Base-by-base conservation (phyloP, 2,113 vertebrate genomes). In the Ammodytes dubius region DNA sequence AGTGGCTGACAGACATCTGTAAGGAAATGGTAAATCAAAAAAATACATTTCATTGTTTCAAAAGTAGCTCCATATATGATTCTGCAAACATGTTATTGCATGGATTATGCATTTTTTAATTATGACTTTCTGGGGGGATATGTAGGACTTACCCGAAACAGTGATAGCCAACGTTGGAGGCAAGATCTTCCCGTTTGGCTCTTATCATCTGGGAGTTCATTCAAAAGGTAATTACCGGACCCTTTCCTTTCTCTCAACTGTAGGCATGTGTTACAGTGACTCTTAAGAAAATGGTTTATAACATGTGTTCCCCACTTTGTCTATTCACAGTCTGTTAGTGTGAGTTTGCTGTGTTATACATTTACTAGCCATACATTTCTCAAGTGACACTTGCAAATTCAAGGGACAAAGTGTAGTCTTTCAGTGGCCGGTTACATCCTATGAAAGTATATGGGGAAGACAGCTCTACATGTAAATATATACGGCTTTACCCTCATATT, bases 151-250 rank as follows among this genome's bases (percentile, higher is more conserved):
- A 90, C 97, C 97, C 3, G 94, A 96, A 60, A 95, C 95, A 47
- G 92, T 97, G 85, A 97, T 96, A 82, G 96, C 96, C 85, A 97
- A 95, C 15, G 95, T 97, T 83, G 96, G 96, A 88, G 97, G 97
- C 70, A 97, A 97, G 93, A 96, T 98, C 90, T 96, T 98, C 94
- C 97, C 96, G 0, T 98, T 97, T 94, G 97, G 97, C 81, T 98
- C 97, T 45, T 97, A 97, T 81, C 94, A 96, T 92, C 93, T 98
- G 93, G 97, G 97, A 71, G 97, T 96, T 67, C 96, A 97, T 83
- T 96, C 96, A 58, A 98, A 97, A 96, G 96, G 97, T 97, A 95
- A 35, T 50, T 17, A 27, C 5, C 53, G 27, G 2, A 63, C 57
- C 71, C n/a, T 61, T 17, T 43, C 4, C 27, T 27, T 27, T 27